Percentiles rank a stretch among this genome's conserved stretches.
phyloP scores from a whole-genome alignment of 1,140 invertebrate genomes.

The Penaeus japonicus region DNA sequence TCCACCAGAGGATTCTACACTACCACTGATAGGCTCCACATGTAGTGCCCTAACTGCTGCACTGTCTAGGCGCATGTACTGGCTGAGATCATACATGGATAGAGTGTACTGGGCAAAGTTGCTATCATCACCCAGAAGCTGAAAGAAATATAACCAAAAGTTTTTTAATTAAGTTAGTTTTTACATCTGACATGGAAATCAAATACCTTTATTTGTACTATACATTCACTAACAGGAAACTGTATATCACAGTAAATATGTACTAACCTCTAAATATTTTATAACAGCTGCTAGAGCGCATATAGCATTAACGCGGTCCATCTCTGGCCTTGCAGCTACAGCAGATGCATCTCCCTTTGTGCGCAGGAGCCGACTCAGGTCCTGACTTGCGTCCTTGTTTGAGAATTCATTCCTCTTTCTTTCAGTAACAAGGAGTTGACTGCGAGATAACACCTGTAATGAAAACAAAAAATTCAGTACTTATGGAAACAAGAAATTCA shows the following conservation, averaged over 20 bases:
- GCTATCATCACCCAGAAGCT: conserved; percentile 77
- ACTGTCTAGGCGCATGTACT: conserved; percentile 84
- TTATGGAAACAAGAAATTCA: background rate
- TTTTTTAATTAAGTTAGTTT: too few relatives aligned
- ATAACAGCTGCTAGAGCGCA: conserved; percentile 78
- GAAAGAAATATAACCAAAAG: conserved; percentile 58
- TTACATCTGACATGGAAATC: too few relatives aligned
- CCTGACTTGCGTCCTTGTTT: conserved; percentile 79
- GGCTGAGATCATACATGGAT: conserved; percentile 71
- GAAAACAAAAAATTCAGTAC: background rate
- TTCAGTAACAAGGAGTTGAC: conserved; percentile 79
- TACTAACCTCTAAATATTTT: conserved; percentile 83
- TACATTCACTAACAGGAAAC: too few relatives aligned
- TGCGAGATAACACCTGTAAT: conserved; percentile 75
- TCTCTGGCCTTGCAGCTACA: conserved; percentile 71
- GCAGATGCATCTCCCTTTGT: conserved; percentile 76
- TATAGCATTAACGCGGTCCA: conserved; percentile 75
- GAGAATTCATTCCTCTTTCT: conserved; percentile 82
- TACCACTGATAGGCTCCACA: conserved; percentile 70
- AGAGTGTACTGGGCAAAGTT: conserved; percentile 81
- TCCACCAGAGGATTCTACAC: conserved; percentile 50
- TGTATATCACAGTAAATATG: too few relatives aligned
- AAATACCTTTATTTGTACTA: too few relatives aligned
- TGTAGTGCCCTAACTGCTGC: conserved; percentile 87
- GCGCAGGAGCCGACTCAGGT: conserved; percentile 81